These are phyloP conservation scores for Tigriopus japonicus DNA, from an alignment of 1,140 invertebrate species.

Conservation along the genomic window DNA sequence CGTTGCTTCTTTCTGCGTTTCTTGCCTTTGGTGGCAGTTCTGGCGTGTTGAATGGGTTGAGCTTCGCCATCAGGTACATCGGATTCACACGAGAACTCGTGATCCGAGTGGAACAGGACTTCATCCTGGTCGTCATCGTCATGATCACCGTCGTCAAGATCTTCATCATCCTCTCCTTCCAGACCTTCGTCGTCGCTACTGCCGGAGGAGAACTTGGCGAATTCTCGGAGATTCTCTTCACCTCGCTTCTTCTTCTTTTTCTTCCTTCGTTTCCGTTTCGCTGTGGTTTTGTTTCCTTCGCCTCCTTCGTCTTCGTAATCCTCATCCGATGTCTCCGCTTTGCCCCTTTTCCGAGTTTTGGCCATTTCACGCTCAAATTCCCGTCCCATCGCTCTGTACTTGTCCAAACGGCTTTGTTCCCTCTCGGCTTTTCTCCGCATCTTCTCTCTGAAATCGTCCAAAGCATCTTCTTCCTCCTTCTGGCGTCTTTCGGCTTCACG, in stretches of 20 bases:
- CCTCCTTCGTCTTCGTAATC: conserved; percentile 13
- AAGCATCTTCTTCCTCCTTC: conserved; percentile 19
- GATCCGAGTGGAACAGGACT: conserved; percentile 54
- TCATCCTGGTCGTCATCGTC: conserved; percentile 30
- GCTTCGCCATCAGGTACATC: conserved; percentile 35
- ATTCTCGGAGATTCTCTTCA: conserved; percentile 12
- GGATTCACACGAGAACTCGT: conserved; percentile 69
- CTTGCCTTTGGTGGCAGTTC: conserved; percentile 41
- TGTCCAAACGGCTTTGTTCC: conserved; percentile 4
- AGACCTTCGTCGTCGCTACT: conserved; percentile 17
- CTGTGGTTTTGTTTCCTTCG: conserved; percentile 9
- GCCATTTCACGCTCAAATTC: neutral
- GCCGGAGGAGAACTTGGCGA: conserved; percentile 14
- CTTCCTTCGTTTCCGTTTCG: conserved; percentile 31
- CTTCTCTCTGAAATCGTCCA: neutral
- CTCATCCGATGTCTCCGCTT: neutral
- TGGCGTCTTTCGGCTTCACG: conserved; percentile 8
- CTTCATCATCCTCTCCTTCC: conserved; percentile 35
- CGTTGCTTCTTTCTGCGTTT: neutral
- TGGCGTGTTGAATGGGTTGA: conserved; percentile 38
- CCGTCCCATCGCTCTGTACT: neutral
- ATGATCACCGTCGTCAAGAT: conserved; percentile 17
- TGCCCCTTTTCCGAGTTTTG: neutral
- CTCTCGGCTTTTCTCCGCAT: conserved; percentile 19
- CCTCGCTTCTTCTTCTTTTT: conserved; percentile 24